Conservation (phyloP, 1,140 invertebrate species). For the Drosophila seguyi region DNA sequence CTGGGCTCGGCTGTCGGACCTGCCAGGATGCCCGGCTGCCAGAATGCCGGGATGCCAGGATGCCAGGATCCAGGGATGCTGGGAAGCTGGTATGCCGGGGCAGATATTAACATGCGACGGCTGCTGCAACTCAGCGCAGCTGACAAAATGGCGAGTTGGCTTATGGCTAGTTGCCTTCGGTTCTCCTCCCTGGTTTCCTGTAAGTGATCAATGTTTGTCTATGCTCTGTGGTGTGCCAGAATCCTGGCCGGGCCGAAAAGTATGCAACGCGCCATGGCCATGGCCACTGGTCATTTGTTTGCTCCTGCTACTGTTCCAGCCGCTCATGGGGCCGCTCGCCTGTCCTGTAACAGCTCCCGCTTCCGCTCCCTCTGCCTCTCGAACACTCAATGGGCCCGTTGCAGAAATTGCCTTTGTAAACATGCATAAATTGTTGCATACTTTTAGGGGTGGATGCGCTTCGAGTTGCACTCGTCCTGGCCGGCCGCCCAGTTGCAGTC, state of each 20-base stretch:
- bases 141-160: slow-evolving; percentile 75
- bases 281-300: slow-evolving; percentile 52
- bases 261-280: slow-evolving; percentile 48
- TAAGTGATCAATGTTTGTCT: slow-evolving; percentile 82
- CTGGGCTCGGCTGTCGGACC: slow-evolving; percentile 3
- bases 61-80: slow-evolving; percentile 7
- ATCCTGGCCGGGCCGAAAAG: slow-evolving; percentile 37
- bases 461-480: slow-evolving; percentile 28
- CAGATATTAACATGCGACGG: slow-evolving; percentile 74
- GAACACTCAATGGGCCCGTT: slow-evolving; percentile 13
- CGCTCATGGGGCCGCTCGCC: slow-evolving; percentile 10
- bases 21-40: slow-evolving; percentile 17
- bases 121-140: slow-evolving; percentile 58
- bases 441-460: slow-evolving; percentile 55
- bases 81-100: slow-evolving; percentile 32
- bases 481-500: slow-evolving; percentile 11
- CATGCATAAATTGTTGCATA: slow-evolving; percentile 81
- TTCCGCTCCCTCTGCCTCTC: neutral
- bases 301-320: slow-evolving; percentile 23
- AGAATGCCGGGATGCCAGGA: neutral
- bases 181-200: slow-evolving; percentile 53
- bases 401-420: slow-evolving; percentile 76
- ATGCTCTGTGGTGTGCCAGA: slow-evolving; percentile 70
- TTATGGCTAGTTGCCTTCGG: slow-evolving; percentile 42
- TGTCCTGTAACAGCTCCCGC: neutral